phyloP scores from a whole-genome alignment of 2,888 invertebrate species.

The Venustoraphidia nigricollis region DNA sequence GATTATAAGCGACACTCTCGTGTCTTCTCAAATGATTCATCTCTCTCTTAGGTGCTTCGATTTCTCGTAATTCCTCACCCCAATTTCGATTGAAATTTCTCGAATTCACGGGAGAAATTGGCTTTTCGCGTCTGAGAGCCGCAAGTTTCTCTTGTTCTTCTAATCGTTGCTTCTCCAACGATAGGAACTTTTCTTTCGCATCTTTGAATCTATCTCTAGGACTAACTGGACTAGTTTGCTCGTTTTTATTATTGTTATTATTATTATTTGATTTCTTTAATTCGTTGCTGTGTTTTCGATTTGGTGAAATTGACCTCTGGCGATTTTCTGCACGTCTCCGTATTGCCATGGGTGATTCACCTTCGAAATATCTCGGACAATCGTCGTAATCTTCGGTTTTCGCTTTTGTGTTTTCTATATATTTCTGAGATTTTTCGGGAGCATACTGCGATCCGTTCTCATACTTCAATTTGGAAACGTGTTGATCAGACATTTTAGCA shows the following conservation, averaged over 20 bases:
- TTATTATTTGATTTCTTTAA: conserved; percentile 31
- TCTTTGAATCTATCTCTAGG: conserved; percentile 72
- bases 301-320: conserved; percentile 26
- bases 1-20: conserved; percentile 7
- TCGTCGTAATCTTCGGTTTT: conserved; percentile 17
- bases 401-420: background rate
- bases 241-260: conserved; percentile 26
- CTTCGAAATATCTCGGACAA: conserved; percentile 11
- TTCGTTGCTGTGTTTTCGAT: conserved; percentile 28
- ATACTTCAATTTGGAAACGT: background rate
- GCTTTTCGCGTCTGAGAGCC: conserved; percentile 34
- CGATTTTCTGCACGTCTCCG: conserved; percentile 35
- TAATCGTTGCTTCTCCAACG: conserved; percentile 56
- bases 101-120: conserved; percentile 35
- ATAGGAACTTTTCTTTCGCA: conserved; percentile 72
- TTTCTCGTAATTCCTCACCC: conserved; percentile 7
- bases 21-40: conserved; percentile 9
- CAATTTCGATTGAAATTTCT: conserved; percentile 30
- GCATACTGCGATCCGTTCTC: background rate
- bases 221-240: conserved; percentile 29
- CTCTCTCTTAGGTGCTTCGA: conserved; percentile 11
- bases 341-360: conserved; percentile 6
- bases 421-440: background rate
- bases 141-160: conserved; percentile 38
- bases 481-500: background rate